Percentiles rank a stretch among this genome's conserved stretches.
These are phyloP conservation scores for Propithecus deckenii DNA, from an alignment of 2,797 vertebrate genomes.

Conservation along the genomic window DNA sequence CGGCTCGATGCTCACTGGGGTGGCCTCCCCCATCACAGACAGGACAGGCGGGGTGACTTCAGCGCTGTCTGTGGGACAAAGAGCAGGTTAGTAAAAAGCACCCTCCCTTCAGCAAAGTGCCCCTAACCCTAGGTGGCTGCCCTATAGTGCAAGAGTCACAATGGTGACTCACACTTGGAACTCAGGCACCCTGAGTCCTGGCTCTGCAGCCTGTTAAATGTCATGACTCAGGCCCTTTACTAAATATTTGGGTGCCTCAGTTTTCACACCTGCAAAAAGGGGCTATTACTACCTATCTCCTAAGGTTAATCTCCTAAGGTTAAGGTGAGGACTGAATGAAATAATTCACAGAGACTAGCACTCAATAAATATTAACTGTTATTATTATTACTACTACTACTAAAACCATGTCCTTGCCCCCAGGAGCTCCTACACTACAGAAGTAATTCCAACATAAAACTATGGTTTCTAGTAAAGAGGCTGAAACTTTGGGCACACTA, in stretches of 20 bases:
- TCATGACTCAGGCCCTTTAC: not conserved
- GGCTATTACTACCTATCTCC: not conserved
- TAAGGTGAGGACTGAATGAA: not conserved
- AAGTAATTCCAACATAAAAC: not conserved
- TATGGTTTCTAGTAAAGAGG: not conserved
- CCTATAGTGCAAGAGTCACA: not conserved
- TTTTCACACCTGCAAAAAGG: conserved; percentile 13
- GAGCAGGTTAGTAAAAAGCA: conserved; percentile 8
- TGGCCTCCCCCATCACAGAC: conserved; percentile 93
- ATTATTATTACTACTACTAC: not conserved
- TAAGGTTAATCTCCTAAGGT: not conserved
- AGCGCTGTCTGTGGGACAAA: conserved; percentile 90
- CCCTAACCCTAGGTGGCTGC: not conserved
- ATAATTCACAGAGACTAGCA: not conserved
- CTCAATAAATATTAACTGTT: not conserved
- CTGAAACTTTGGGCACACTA: not conserved
- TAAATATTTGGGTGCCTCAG: not conserved
- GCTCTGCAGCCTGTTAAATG: not conserved
- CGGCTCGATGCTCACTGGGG: conserved; percentile 98
- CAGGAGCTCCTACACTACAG: not conserved
- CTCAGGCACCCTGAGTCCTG: not conserved
- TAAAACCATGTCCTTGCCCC: not conserved
- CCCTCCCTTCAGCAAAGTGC: not conserved
- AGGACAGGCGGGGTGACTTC: conserved; percentile 97
- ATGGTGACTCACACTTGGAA: not conserved